Conservation (phyloP, 1,140 invertebrate species). For the Aphelinus atriplicis region DNA sequence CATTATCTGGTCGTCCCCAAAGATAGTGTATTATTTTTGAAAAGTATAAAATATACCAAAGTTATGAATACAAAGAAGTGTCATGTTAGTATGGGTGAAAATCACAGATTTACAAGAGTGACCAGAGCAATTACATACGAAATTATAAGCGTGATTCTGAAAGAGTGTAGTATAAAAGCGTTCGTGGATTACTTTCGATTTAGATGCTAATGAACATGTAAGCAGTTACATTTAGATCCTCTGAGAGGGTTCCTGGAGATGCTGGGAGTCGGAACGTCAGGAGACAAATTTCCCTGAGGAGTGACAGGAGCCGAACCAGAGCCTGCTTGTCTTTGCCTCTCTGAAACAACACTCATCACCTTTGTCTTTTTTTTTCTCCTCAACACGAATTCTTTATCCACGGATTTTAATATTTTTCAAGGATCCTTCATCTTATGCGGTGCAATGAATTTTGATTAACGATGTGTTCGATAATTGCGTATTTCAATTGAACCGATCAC, state of each 20-base stretch:
- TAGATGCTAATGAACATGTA: constrained; percentile 42
- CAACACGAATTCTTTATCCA: constrained; percentile 13
- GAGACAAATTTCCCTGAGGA: constrained; percentile 64
- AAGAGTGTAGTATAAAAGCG: constrained; percentile 17
- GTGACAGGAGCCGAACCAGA: constrained; percentile 65
- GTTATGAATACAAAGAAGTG: neutral
- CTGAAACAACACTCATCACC: constrained; percentile 66
- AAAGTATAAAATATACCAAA: neutral
- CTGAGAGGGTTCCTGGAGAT: constrained; percentile 79
- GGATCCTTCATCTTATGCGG: no score
- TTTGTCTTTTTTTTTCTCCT: constrained; percentile 56
- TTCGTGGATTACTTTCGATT: constrained; percentile 24
- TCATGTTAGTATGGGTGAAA: constrained; percentile 13
- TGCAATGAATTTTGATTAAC: no score
- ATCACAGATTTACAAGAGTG: constrained; percentile 26
- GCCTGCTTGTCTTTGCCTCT: constrained; percentile 65
- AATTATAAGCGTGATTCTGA: constrained; percentile 27
- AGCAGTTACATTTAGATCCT: constrained; percentile 82
- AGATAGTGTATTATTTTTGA: constrained; percentile 29
- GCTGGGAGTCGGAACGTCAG: constrained; percentile 64
- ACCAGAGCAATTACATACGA: constrained; percentile 31
- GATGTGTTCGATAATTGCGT: no score
- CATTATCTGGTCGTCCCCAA: constrained; percentile 6
- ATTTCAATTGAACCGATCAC: constrained; percentile 39
- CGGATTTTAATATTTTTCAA: neutral